Percentiles rank a stretch among this genome's conserved stretches.
Evolutionary conservation across 2,888 invertebrate species (phyloP).

Genomic region (Neria commutata): DNA sequence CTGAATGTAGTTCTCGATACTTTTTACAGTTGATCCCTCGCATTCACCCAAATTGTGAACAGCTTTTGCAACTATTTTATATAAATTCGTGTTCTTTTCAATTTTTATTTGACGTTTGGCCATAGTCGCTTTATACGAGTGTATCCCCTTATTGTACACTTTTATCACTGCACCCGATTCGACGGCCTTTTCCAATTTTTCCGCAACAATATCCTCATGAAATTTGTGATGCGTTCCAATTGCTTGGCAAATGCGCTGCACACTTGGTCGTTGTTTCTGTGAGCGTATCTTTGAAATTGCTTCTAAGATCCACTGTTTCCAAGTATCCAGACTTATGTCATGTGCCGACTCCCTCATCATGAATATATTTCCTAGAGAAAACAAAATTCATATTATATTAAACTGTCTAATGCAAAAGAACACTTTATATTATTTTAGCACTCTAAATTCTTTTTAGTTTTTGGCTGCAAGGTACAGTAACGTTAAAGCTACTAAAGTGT

Average conservation of each 20-base stretch:
- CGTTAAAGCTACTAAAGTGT: no score
- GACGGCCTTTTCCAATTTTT: slow-evolving; percentile 85
- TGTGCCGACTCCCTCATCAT: slow-evolving; percentile 58
- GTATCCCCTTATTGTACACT: slow-evolving; percentile 89
- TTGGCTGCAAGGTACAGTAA: no score
- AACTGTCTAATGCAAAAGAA: no score
- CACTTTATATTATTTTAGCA: no score
- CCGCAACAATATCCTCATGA: slow-evolving; percentile 85
- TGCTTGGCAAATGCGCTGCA: slow-evolving; percentile 91
- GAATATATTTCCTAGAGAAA: no score
- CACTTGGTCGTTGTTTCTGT: slow-evolving; percentile 93
- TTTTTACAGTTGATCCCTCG: slow-evolving; percentile 81
- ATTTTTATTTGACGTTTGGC: slow-evolving; percentile 66
- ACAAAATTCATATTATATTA: no score
- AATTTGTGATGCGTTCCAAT: slow-evolving; percentile 90
- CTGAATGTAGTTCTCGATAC: slow-evolving; percentile 80
- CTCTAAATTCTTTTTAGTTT: no score
- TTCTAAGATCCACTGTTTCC: slow-evolving; percentile 88
- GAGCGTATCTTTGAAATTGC: slow-evolving; percentile 92
- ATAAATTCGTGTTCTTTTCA: slow-evolving; percentile 71
- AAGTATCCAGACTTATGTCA: slow-evolving; percentile 66
- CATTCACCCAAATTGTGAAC: slow-evolving; percentile 85
- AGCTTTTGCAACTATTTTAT: slow-evolving; percentile 81
- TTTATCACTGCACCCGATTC: slow-evolving; percentile 84
- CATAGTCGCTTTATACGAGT: slow-evolving; percentile 88